Evolutionary conservation across 2,888 invertebrate genomes (phyloP), one percentile per base, ranked within the genome.

Genomic region (Sepioteuthis lessoniana): DNA sequence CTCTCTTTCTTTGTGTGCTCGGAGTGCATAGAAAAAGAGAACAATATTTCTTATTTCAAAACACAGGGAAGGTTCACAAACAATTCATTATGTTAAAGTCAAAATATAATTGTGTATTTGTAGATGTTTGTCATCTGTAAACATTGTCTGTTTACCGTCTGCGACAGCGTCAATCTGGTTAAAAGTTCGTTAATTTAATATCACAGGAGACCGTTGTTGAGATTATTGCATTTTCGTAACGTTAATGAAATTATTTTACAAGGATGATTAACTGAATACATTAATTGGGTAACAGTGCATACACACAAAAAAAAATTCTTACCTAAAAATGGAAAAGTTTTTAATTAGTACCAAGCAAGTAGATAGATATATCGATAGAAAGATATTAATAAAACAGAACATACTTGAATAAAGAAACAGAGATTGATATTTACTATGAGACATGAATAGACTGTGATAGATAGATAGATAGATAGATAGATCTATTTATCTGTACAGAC

Each of bases 201-300:
- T n/a, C n/a, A 35, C 16, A 16, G 16, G n/a, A 10, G n/a, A 16
- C n/a, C 16, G 13, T 13, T 16, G n/a, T n/a, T 76, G 76, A 76
- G 76, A 76, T 76, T 76, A 76, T 76, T 76, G 76, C 76, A 35
- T 76, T 76, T 76, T 76, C n/a, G 76, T 76, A 8, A 35, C 16
- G n/a, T 5, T 76, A 76, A 76, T 76, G n/a, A 4, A 13, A 76
- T 76, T 76, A 76, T 76, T n/a, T 13, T 16, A 76, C 35, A 76
- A 76, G n/a, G 76, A n/a, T 76, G 76, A 76, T 76, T 76, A 76
- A 76, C 35, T 76, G n/a, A n/a, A 76, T 76, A 35, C n/a, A 76
- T 76, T 76, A 76, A 76, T 76, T 76, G n/a, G 76, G n/a, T n/a
- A n/a, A 76, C 16, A 35, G 76, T 76, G 76, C n/a, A 76, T 76